A percentile compares a stretch with the other conserved stretches of the same genome.
Evolutionary conservation across 2,113 vertebrate genomes (phyloP).

Genomic region (Speoplatyrhinus poulsoni): DNA sequence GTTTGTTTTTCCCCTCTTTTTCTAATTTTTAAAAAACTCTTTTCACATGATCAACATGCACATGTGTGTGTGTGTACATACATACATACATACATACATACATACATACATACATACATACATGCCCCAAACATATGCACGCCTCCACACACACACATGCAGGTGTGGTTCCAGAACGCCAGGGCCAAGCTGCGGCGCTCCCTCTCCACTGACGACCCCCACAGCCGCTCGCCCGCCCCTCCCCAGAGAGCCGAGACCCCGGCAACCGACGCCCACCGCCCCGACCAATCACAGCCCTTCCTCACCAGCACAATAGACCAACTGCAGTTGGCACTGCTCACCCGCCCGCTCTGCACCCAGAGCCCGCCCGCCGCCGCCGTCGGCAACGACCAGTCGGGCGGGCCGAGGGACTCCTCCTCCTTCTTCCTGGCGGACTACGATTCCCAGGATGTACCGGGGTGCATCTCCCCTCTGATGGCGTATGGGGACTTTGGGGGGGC

Average conservation of each 20-base stretch:
- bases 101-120: neutral
- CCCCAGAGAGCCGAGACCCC: conserved; percentile 11
- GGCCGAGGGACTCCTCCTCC: conserved; percentile 23
- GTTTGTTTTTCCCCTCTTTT: neutral
- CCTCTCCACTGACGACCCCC: conserved; percentile 61
- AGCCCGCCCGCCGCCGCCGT: conserved; percentile 2
- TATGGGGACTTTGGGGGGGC: conserved; percentile 31
- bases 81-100: neutral
- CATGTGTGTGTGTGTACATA: neutral
- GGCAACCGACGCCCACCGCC: conserved; percentile 33
- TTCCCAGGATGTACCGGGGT: conserved; percentile 47
- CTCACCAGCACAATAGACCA: conserved; percentile 71
- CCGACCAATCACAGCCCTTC: conserved; percentile 16
- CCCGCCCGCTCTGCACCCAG: conserved; percentile 35
- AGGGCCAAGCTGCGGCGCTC: conserved; percentile 72
- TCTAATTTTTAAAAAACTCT: neutral
- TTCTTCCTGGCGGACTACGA: conserved; percentile 46
- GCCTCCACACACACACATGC: neutral
- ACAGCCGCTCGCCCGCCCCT: conserved; percentile 33
- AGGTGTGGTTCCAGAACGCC: conserved; percentile 81
- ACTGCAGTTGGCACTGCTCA: conserved; percentile 66
- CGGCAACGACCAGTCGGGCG: conserved; percentile 1
- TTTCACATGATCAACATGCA: too few species aligned
- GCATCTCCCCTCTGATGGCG: conserved; percentile 42
- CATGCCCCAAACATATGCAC: neutral